Conservation (phyloP, 2,888 invertebrate genomes). For the Carcina quercana region DNA sequence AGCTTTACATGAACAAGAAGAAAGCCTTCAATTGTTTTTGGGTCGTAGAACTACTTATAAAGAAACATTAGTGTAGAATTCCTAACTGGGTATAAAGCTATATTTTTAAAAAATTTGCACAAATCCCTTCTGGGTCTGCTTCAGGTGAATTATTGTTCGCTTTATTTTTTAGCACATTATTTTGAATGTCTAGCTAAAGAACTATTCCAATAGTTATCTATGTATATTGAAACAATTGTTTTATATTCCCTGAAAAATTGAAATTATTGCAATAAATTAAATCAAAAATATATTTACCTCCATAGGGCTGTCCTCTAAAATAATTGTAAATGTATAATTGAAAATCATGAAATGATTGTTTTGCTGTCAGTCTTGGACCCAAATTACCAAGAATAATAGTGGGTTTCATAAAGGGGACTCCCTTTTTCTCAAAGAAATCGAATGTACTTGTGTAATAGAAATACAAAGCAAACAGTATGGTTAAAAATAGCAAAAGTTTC, state of each 20-base stretch:
- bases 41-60: no score
- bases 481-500: conserved; percentile 43
- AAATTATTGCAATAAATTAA: no score
- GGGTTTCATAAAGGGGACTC: conserved; percentile 57
- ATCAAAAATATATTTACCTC: conserved; percentile 44
- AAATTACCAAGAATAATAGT: conserved; percentile 64
- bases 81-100: no score
- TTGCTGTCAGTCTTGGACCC: conserved; percentile 48
- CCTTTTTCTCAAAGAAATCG: conserved; percentile 59
- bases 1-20: no score
- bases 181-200: neutral
- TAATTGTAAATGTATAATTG: conserved; percentile 57
- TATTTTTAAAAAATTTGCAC: no score
- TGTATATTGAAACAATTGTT: no score
- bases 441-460: conserved; percentile 60
- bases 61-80: no score
- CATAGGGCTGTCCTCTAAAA: conserved; percentile 60
- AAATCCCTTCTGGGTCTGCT: no score
- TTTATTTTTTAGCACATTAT: neutral
- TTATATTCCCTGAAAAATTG: no score
- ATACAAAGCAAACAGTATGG: conserved; percentile 42
- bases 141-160: no score
- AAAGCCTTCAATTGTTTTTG: no score
- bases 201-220: neutral
- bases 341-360: conserved; percentile 60